Base-by-base conservation (phyloP, 2,888 invertebrate species). In the Lypha dubia region DNA sequence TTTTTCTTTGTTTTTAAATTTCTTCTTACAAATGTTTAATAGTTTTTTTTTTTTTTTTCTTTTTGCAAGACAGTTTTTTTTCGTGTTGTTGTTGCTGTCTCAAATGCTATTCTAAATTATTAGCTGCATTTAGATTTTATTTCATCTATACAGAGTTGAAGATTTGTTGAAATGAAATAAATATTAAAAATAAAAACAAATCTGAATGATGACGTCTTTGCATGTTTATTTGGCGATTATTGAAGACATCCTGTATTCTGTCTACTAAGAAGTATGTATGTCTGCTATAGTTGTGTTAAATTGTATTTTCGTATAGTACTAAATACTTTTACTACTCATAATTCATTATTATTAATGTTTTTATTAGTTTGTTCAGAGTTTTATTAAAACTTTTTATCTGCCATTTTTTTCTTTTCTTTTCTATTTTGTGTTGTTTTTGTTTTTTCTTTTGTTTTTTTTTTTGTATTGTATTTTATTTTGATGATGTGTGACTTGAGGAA, bases 171-270 rank as follows among this genome's bases (percentile, higher is more conserved):
- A 84, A 41, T 44, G 22, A 58, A 46, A 76, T 24, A 6, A 51
- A 53, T 32, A 41, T 49, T 20, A 9, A 53, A 53, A 49, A 32
- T 62, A 79, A 60, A 71, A 71, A 60, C 60, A 67, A 41, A 58
- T 60, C 51, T 38, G 46, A 68, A 67, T 41, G 85, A 84, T 83
- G 83, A 80, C 85, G 83, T 83, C 81, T 86, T 79, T 79, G 28
- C 73, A 62, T 81, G 77, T 84, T 76, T 81, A 84, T 84, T 84
- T 84, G 84, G 81, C 84, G 87, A 86, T 86, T 87, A 87, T 87
- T 87, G 85, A 86, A 87, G 86, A 86, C 87, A 87, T 87, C 87
- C 87, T 87, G 87, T 87, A 77, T 67, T 46, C 49, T 62, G 22
- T 32, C 53, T 60, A 62, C 32, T 22, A 13, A 41, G 9, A 24